phyloP scores from a whole-genome alignment of 2,113 vertebrate genomes.

The Glaucomys volans region DNA sequence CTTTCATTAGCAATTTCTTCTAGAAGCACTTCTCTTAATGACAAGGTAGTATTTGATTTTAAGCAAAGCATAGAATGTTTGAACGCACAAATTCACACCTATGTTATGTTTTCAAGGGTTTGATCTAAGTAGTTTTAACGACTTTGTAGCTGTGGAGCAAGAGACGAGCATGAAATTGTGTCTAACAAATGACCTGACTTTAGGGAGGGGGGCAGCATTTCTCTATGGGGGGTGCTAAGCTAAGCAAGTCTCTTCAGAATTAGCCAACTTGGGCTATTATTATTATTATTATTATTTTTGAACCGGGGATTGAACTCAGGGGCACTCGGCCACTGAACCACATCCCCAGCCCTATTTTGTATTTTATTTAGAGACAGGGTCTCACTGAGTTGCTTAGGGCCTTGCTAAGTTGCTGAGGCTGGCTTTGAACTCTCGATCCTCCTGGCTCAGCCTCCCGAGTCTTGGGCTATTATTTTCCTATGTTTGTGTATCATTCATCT shows the following conservation, averaged over 20 bases:
- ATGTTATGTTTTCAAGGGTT: conserved; percentile 70
- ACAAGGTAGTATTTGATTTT: conserved; percentile 77
- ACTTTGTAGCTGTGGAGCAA: conserved; percentile 72
- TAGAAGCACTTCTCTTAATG: conserved; percentile 73
- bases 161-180: conserved; percentile 14
- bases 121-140: background rate
- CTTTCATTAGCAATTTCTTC: conserved; percentile 75
- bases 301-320: too few species aligned
- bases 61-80: conserved; percentile 14
- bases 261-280: too few species aligned
- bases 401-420: too few species aligned
- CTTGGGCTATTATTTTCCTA: background rate
- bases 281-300: too few species aligned
- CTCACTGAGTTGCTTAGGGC: too few species aligned
- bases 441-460: too few species aligned
- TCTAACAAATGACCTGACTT: background rate
- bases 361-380: too few species aligned
- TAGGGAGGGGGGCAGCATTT: background rate
- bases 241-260: background rate
- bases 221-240: background rate
- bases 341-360: too few species aligned
- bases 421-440: too few species aligned
- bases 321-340: too few species aligned
- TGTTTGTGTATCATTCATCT: background rate
- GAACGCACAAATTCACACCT: conserved; percentile 67